Percentiles rank a stretch among this genome's conserved stretches.
Evolutionary conservation across 64 coral and sea anemone species (phyloP).

Genomic region (Astreopora myriophthalma): DNA sequence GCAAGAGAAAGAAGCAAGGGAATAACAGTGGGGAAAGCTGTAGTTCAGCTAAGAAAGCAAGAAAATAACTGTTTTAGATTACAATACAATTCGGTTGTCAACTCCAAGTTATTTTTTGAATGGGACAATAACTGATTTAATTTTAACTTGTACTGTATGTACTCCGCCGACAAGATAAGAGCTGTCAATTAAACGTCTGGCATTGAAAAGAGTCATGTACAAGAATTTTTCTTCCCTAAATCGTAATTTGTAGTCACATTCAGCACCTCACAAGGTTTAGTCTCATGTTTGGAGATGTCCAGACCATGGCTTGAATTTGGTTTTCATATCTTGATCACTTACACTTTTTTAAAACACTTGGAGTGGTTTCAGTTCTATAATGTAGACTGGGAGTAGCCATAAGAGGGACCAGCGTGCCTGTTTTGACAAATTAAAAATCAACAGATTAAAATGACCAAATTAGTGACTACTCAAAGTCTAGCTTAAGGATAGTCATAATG

Average conservation of each 20-base stretch:
- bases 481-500: too few species aligned
- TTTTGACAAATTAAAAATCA: too few species aligned
- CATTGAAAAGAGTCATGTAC: conserved; percentile 34
- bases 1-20: conserved; percentile 9
- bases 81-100: conserved; percentile 15
- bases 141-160: conserved; percentile 52
- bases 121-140: conserved; percentile 29
- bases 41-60: conserved; percentile 19
- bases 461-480: too few species aligned
- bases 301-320: too few species aligned
- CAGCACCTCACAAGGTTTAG: too few species aligned
- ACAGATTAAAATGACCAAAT: too few species aligned
- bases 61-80: conserved; percentile 20
- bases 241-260: neutral
- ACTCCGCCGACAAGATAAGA: conserved; percentile 29
- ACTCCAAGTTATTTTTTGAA: conserved; percentile 8
- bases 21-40: conserved; percentile 7
- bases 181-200: conserved; percentile 29
- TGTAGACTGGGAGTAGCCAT: too few species aligned
- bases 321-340: too few species aligned
- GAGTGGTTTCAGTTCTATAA: too few species aligned
- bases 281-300: too few species aligned
- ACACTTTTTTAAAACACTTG: too few species aligned
- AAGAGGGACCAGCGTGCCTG: too few species aligned
- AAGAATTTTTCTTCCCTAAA: conserved; percentile 33